Evolutionary conservation across 2,888 invertebrate species (phyloP).

Genomic region (Chorisops tibialis): DNA sequence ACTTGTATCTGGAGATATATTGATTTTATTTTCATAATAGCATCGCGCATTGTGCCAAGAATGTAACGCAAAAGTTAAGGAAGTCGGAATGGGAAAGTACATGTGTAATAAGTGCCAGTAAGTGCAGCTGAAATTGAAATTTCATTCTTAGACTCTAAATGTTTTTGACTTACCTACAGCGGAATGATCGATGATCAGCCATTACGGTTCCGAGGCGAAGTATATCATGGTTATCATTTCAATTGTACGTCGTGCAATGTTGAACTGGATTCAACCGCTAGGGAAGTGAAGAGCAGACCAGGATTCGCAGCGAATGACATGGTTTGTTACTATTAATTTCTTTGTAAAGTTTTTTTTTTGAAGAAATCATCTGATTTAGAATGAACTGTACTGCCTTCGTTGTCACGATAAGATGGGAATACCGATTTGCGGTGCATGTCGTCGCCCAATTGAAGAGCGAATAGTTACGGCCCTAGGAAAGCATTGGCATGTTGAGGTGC

Average conservation of each 20-base stretch:
- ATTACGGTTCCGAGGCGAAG: slow-evolving; percentile 88
- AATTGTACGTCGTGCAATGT: slow-evolving; percentile 89
- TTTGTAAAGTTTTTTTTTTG: neutral
- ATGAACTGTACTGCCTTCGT: slow-evolving; percentile 93
- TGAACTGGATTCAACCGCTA: slow-evolving; percentile 91
- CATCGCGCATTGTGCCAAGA: slow-evolving; percentile 85
- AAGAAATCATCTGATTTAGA: slow-evolving; percentile 55
- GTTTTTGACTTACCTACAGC: slow-evolving; percentile 53
- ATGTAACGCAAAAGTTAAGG: slow-evolving; percentile 95
- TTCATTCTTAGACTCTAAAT: neutral
- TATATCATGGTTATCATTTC: slow-evolving; percentile 99
- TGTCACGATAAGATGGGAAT: slow-evolving; percentile 99
- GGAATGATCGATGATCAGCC: slow-evolving; percentile 90
- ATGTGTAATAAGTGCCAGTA: slow-evolving; percentile 98
- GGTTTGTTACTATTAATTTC: slow-evolving; percentile 50
- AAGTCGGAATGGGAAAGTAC: slow-evolving; percentile 91
- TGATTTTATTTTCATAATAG: slow-evolving; percentile 20
- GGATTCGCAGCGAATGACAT: slow-evolving; percentile 88
- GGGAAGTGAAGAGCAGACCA: slow-evolving; percentile 90
- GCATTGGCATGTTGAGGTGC: slow-evolving; percentile 95
- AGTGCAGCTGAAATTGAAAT: slow-evolving; percentile 52
- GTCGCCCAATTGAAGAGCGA: slow-evolving; percentile 97
- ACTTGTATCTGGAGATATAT: neutral
- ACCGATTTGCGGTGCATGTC: slow-evolving; percentile 99
- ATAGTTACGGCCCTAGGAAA: slow-evolving; percentile 98